Conservation (phyloP, 2,888 invertebrate genomes). For the Steinernema scapterisci region DNA sequence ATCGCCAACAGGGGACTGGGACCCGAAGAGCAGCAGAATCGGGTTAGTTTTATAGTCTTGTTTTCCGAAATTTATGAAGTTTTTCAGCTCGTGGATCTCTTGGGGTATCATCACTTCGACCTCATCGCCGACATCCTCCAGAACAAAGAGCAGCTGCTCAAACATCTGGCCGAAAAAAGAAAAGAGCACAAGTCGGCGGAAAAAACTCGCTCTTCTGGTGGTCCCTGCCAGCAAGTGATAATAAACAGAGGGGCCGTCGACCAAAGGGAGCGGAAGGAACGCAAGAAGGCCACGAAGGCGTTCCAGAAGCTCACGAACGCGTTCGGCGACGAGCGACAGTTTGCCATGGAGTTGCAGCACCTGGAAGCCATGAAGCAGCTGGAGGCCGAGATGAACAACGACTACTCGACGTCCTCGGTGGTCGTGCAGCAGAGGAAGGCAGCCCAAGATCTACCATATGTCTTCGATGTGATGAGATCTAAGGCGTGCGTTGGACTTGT, state of each 20-base stretch:
- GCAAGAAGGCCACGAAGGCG: constrained; percentile 67
- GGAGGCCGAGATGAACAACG: constrained; percentile 32
- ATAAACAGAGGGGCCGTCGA: constrained; percentile 35
- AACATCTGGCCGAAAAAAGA: constrained; percentile 41
- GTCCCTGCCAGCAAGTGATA: constrained; percentile 51
- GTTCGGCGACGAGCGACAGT: constrained; percentile 65
- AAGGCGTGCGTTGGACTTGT: neutral
- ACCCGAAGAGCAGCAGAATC: neutral
- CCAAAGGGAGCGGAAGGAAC: constrained; percentile 56
- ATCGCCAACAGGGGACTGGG: neutral
- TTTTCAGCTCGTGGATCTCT: constrained; percentile 78
- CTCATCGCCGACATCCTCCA: constrained; percentile 76
- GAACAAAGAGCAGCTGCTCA: constrained; percentile 70
- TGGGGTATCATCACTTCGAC: constrained; percentile 84
- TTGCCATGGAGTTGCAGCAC: constrained; percentile 53
- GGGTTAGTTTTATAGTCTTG: neutral
- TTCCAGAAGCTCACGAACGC: constrained; percentile 84
- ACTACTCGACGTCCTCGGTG: constrained; percentile 12
- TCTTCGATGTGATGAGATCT: constrained; percentile 1
- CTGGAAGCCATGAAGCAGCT: constrained; percentile 49
- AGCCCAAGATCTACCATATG: neutral
- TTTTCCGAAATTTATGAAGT: constrained; percentile 48
- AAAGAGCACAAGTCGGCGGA: neutral
- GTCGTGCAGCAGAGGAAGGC: neutral
- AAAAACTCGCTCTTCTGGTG: constrained; percentile 27